A percentile compares a stretch with the other conserved stretches of the same genome.
phyloP scores from a whole-genome alignment of 53 echinoderm and acorn worm genomes.

The Actinopyga echinites region DNA sequence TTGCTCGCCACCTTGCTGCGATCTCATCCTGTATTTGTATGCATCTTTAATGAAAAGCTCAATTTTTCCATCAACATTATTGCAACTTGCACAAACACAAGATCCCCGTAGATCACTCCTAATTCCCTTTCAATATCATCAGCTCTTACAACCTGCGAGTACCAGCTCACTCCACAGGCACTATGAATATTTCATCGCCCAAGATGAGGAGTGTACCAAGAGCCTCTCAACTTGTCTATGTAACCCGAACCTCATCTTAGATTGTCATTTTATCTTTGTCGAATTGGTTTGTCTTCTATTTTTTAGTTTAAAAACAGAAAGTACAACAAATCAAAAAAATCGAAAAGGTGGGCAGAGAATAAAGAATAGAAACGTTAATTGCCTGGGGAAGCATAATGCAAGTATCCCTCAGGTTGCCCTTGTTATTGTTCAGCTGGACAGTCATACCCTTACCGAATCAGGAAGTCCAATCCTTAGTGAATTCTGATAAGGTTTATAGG shows the following conservation, averaged over 20 bases:
- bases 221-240: constrained; percentile 42
- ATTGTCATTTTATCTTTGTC: constrained; percentile 35
- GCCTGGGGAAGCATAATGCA: constrained; percentile 11
- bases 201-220: constrained; percentile 36
- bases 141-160: constrained; percentile 34
- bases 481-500: constrained; percentile 16
- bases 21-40: constrained; percentile 32
- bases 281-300: constrained; percentile 41
- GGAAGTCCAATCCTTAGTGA: constrained; percentile 24
- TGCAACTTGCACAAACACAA: constrained; percentile 39
- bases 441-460: constrained; percentile 2
- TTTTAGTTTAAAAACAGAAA: too few species aligned
- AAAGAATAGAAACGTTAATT: not conserved
- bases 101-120: constrained; percentile 36
- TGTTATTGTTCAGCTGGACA: not conserved
- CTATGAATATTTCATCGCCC: constrained; percentile 47
- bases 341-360: not conserved
- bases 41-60: constrained; percentile 47
- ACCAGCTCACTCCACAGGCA: constrained; percentile 32
- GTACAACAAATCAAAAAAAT: too few species aligned
- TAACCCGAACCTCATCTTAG: constrained; percentile 35
- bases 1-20: constrained; percentile 35
- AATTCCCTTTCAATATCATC: constrained; percentile 47
- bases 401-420: constrained; percentile 9
- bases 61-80: constrained; percentile 42